A percentile compares a stretch with the other conserved stretches of the same genome.
Evolutionary conservation across 2,888 invertebrate genomes (phyloP).

Genomic region (Orthosia gracilis): DNA sequence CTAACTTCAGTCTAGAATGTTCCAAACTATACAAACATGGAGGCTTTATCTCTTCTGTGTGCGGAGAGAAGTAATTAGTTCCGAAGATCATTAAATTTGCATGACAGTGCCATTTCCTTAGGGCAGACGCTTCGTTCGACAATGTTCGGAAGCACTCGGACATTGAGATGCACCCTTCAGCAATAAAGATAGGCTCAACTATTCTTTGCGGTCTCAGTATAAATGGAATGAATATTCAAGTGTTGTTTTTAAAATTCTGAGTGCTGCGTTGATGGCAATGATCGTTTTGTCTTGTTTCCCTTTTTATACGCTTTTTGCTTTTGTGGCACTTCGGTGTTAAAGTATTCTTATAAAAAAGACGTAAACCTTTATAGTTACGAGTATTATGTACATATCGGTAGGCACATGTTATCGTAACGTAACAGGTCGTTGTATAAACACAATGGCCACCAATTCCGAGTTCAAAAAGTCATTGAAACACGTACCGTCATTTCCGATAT

Average conservation of each 20-base stretch:
- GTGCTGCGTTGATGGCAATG: slow-evolving; percentile 53
- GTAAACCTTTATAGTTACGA: slow-evolving; percentile 23
- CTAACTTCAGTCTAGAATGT: slow-evolving; percentile 80
- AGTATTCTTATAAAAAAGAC: slow-evolving; percentile 26
- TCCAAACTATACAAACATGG: slow-evolving; percentile 81
- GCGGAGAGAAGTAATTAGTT: slow-evolving; percentile 84
- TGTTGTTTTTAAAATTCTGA: slow-evolving; percentile 61
- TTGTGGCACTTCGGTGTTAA: slow-evolving; percentile 8
- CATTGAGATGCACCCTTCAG: slow-evolving; percentile 82
- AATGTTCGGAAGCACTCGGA: slow-evolving; percentile 52
- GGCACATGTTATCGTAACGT: slow-evolving; percentile 33
- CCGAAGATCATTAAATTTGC: slow-evolving; percentile 82
- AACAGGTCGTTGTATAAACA: slow-evolving; percentile 47
- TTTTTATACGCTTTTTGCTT: slow-evolving; percentile 14
- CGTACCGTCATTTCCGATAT: slow-evolving; percentile 49
- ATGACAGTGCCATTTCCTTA: slow-evolving; percentile 81
- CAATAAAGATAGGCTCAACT: slow-evolving; percentile 76
- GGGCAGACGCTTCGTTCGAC: slow-evolving; percentile 65
- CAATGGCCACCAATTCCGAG: slow-evolving; percentile 34
- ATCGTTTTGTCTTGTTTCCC: slow-evolving; percentile 30
- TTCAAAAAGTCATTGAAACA: slow-evolving; percentile 54
- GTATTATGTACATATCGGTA: slow-evolving; percentile 26
- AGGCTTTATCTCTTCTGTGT: slow-evolving; percentile 79
- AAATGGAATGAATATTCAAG: slow-evolving; percentile 81
- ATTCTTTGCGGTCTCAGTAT: slow-evolving; percentile 58